phyloP scores from a whole-genome alignment of 1,140 invertebrate genomes.

The Eciton burchellii region DNA sequence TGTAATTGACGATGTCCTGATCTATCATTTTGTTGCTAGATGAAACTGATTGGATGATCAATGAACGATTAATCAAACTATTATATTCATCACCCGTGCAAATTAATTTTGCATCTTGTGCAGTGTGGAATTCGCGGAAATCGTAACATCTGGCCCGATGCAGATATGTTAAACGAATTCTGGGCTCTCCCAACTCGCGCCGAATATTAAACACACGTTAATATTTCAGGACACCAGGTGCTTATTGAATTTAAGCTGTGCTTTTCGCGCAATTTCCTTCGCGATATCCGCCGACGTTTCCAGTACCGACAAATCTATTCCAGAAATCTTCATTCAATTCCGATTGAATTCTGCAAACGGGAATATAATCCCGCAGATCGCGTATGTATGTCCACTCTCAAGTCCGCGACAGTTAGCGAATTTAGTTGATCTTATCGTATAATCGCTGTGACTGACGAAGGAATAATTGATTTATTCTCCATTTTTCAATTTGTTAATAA shows the following conservation, averaged over 20 bases:
- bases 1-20: not conserved
- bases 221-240: conserved; percentile 30
- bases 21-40: not conserved
- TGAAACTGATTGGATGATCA: not conserved
- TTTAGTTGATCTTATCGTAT: too few relatives aligned
- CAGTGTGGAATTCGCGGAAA: conserved; percentile 20
- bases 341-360: not conserved
- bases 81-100: not conserved
- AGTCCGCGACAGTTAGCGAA: too few relatives aligned
- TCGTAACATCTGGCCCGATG: conserved; percentile 19
- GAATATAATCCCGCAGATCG: conserved; percentile 1
- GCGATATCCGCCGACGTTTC: not conserved
- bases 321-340: not conserved
- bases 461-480: too few relatives aligned
- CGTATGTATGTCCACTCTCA: too few relatives aligned
- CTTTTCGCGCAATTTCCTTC: conserved; percentile 38
- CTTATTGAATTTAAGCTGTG: conserved; percentile 43
- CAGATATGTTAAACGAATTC: conserved; percentile 39
- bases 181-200: conserved; percentile 20
- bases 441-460: too few relatives aligned
- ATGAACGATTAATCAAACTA: conserved; percentile 18
- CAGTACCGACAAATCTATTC: not conserved
- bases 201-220: conserved; percentile 40
- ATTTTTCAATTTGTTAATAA: not conserved
- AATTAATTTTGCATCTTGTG: conserved; percentile 50